These are phyloP conservation scores for Crioceris asparagi DNA, from an alignment of 2,888 invertebrate genomes.

Conservation along the genomic window DNA sequence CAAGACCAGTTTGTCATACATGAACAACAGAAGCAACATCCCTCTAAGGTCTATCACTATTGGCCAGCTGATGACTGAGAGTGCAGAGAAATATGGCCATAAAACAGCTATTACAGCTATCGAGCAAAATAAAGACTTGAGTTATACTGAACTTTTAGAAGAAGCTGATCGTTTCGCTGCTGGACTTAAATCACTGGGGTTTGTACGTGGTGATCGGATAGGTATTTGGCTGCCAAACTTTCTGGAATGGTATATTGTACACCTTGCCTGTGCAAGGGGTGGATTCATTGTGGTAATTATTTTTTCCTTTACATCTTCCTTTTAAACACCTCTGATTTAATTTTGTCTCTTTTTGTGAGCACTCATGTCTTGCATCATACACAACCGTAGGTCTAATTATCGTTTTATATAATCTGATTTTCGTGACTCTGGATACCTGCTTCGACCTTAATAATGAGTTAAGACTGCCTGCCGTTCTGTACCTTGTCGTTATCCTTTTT, in stretches of 20 bases:
- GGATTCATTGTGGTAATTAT: constrained; percentile 64
- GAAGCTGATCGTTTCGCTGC: constrained; percentile 59
- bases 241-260: constrained; percentile 62
- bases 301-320: too few relatives aligned
- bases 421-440: too few relatives aligned
- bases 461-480: too few relatives aligned
- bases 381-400: too few relatives aligned
- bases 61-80: constrained; percentile 46
- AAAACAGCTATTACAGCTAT: constrained; percentile 48
- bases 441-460: too few relatives aligned
- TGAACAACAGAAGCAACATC: background rate
- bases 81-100: constrained; percentile 44
- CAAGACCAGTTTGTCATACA: background rate
- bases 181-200: constrained; percentile 54
- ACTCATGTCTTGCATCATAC: too few relatives aligned
- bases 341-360: too few relatives aligned
- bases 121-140: constrained; percentile 43
- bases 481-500: too few relatives aligned
- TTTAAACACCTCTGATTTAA: too few relatives aligned
- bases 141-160: constrained; percentile 41
- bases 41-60: constrained; percentile 45
- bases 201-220: constrained; percentile 60
- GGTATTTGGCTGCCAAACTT: constrained; percentile 74
- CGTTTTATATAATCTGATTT: too few relatives aligned
- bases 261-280: constrained; percentile 58